Evolutionary conservation across 2,113 vertebrate species (phyloP).

Genomic region (Amphiprion percula): DNA sequence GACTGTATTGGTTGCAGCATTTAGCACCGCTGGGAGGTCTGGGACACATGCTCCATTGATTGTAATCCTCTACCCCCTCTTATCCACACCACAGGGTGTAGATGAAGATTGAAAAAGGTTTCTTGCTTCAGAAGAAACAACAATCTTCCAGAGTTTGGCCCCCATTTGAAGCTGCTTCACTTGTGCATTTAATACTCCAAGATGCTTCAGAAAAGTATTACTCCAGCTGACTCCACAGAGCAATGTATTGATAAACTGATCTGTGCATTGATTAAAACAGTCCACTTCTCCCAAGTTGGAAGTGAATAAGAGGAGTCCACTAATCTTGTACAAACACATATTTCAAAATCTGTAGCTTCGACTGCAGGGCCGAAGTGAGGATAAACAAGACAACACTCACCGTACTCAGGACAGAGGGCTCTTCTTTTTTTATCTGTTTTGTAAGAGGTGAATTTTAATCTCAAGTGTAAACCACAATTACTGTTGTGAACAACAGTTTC

Average conservation of each 20-base stretch:
- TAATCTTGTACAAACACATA: conserved; percentile 28
- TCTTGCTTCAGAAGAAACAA: conserved; percentile 5
- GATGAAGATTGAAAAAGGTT: conserved; percentile 35
- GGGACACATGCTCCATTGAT: conserved; percentile 51
- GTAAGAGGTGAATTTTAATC: conserved; percentile 12
- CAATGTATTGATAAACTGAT: conserved; percentile 24
- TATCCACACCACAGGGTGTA: conserved; percentile 17
- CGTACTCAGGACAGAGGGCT: conserved; percentile 1
- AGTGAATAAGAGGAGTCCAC: conserved; percentile 22
- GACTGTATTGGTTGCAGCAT: conserved; percentile 22
- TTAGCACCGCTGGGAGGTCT: conserved; percentile 26
- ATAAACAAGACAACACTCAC: conserved; percentile 5
- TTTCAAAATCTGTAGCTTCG: conserved; percentile 33
- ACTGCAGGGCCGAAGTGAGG: conserved; percentile 6
- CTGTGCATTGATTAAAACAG: conserved; percentile 6
- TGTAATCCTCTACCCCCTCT: background rate
- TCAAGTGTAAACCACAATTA: background rate
- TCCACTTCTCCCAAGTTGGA: conserved; percentile 37
- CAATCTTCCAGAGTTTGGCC: background rate
- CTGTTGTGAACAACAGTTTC: no score
- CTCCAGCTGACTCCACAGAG: background rate
- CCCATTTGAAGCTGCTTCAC: background rate
- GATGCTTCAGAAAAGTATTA: background rate
- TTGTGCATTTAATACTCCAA: background rate
- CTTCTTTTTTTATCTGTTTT: conserved; percentile 11